phyloP scores from a whole-genome alignment of 1,140 invertebrate genomes.

The Zaprionus ghesquierei region DNA sequence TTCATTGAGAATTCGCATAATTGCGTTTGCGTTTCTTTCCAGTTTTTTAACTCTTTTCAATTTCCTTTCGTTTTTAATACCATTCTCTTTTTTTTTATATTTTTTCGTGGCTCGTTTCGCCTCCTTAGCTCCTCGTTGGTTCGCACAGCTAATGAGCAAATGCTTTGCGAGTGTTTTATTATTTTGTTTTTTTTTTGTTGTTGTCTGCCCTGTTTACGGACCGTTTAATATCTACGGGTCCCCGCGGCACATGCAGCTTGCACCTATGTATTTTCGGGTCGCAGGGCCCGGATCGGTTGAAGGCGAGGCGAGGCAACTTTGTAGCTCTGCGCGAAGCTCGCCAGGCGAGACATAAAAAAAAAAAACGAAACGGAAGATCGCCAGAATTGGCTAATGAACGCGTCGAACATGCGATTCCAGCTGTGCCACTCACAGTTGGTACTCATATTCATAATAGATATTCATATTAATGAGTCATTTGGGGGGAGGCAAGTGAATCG shows the following conservation, averaged over 20 bases:
- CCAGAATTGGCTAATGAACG: slow-evolving; percentile 4
- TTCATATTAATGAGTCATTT: slow-evolving; percentile 1
- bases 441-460: neutral
- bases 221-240: slow-evolving; percentile 10
- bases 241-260: neutral
- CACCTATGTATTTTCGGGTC: neutral
- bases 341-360: neutral
- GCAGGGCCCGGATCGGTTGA: neutral
- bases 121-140: neutral
- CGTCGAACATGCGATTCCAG: slow-evolving; percentile 22
- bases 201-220: slow-evolving; percentile 2
- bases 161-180: slow-evolving; percentile 44
- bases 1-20: slow-evolving; percentile 71
- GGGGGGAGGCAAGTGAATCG: neutral
- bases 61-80: slow-evolving; percentile 24
- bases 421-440: neutral
- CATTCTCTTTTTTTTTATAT: slow-evolving; percentile 3
- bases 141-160: slow-evolving; percentile 61
- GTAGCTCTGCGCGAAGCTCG: neutral
- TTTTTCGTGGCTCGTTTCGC: slow-evolving; percentile 20
- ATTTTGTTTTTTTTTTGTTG: slow-evolving; percentile 13
- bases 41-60: slow-evolving; percentile 1
- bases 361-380: neutral
- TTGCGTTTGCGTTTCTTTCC: slow-evolving; percentile 41
- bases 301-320: slow-evolving; percentile 9